Evolutionary conservation across 2,113 vertebrate species (phyloP).

Genomic region (Hymenochirus boettgeri): DNA sequence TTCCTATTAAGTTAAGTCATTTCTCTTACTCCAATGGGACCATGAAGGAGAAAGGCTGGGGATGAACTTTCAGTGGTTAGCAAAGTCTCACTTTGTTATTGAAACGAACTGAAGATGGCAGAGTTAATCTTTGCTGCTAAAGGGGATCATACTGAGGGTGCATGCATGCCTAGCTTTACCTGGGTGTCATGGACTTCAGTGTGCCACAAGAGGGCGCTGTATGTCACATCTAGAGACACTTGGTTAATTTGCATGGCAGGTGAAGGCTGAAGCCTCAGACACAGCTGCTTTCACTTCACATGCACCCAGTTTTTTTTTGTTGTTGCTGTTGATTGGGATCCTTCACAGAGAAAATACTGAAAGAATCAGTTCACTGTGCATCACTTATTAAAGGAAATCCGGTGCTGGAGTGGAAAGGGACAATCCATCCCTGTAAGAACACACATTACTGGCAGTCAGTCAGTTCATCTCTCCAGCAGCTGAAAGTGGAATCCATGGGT

Average conservation of each 20-base stretch:
- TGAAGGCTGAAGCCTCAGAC: conserved; percentile 51
- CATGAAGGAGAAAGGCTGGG: too few species aligned
- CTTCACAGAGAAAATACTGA: conserved; percentile 18
- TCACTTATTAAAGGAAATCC: conserved; percentile 25
- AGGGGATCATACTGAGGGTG: not conserved
- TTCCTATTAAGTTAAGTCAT: too few species aligned
- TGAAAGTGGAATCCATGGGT: too few species aligned
- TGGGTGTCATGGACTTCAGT: not conserved
- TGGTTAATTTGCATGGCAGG: conserved; percentile 51
- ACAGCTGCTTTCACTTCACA: conserved; percentile 34
- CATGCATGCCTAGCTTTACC: not conserved
- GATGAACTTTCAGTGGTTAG: too few species aligned
- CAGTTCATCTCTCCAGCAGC: too few species aligned
- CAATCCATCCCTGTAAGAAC: not conserved
- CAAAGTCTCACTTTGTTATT: not conserved
- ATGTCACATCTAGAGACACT: conserved; percentile 48
- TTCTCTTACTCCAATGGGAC: too few species aligned
- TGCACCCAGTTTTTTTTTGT: not conserved
- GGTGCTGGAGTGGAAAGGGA: not conserved
- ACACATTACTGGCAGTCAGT: too few species aligned
- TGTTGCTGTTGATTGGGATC: conserved; percentile 36
- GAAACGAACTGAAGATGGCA: conserved; percentile 1
- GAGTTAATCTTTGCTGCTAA: conserved; percentile 6
- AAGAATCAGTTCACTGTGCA: conserved; percentile 4
- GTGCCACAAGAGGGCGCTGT: conserved; percentile 59